Evolutionary conservation across 2,888 invertebrate species (phyloP).

Genomic region (Dicycla oo): DNA sequence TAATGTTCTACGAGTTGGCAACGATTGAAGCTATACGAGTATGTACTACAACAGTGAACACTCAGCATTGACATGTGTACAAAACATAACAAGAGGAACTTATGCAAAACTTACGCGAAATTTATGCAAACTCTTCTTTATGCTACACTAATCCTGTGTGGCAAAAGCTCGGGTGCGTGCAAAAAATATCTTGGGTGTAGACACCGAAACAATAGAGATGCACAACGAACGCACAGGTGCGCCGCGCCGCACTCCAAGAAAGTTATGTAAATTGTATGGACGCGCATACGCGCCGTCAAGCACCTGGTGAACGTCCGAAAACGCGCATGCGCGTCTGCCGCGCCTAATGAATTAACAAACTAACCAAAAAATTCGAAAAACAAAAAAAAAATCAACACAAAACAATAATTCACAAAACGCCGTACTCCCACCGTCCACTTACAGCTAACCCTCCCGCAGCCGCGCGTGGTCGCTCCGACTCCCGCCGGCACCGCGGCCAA

Average conservation of each 20-base stretch:
- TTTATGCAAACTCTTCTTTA: too few species aligned
- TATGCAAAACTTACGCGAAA: too few species aligned
- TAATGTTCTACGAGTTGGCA: neutral
- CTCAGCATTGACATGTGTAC: neutral
- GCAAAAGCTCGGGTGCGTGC: too few species aligned
- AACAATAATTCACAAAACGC: conserved; percentile 5
- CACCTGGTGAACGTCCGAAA: too few species aligned
- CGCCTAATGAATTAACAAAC: neutral
- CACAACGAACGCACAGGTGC: too few species aligned
- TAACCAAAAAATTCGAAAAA: neutral
- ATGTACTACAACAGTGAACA: neutral
- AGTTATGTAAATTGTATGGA: too few species aligned
- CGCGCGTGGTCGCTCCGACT: conserved; percentile 22
- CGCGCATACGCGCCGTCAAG: too few species aligned
- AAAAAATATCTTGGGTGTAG: too few species aligned
- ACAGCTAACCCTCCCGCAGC: conserved; percentile 3
- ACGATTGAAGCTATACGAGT: neutral
- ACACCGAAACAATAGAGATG: too few species aligned
- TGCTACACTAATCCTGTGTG: too few species aligned
- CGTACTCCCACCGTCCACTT: neutral
- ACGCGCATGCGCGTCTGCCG: too few species aligned
- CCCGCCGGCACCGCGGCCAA: conserved; percentile 15
- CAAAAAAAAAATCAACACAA: neutral
- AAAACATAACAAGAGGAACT: neutral
- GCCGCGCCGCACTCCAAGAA: too few species aligned